Conservation (phyloP, 2,113 vertebrate species). For the Bostrychus sinensis region DNA sequence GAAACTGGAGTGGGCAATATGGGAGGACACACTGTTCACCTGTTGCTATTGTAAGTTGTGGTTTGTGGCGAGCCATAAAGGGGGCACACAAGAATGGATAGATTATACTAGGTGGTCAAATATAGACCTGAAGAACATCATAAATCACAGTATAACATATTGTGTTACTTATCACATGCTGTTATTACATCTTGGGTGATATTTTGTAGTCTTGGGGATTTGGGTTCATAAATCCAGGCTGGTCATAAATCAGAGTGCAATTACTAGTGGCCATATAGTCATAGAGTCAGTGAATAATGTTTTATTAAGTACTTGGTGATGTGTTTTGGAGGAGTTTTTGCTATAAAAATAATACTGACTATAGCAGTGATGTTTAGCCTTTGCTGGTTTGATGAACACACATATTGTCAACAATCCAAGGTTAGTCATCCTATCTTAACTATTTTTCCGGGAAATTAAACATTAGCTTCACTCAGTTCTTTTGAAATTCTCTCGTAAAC, state of each 20-base stretch:
- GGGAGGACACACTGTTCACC: slow-evolving; percentile 5
- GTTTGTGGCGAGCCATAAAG: slow-evolving; percentile 41
- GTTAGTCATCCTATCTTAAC: neutral
- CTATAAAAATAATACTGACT: neutral
- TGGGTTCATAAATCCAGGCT: neutral
- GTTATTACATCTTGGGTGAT: slow-evolving; percentile 2
- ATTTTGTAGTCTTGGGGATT: neutral
- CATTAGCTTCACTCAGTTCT: neutral
- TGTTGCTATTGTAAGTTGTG: slow-evolving; percentile 23
- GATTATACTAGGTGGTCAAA: slow-evolving; percentile 3
- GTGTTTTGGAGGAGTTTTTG: neutral
- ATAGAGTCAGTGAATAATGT: neutral
- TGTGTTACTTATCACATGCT: neutral
- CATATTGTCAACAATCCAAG: neutral
- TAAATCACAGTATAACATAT: neutral
- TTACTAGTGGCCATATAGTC: neutral
- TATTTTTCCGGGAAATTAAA: neutral
- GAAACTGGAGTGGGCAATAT: neutral
- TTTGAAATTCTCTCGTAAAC: no score
- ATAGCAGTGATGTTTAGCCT: neutral
- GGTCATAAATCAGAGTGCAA: neutral
- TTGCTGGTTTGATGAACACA: no score
- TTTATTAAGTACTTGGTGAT: neutral
- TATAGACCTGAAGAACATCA: neutral
- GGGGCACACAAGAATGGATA: neutral